These are phyloP conservation scores for Ctenopoma multispine DNA, from an alignment of 2,797 vertebrate genomes.

Conservation along the genomic window DNA sequence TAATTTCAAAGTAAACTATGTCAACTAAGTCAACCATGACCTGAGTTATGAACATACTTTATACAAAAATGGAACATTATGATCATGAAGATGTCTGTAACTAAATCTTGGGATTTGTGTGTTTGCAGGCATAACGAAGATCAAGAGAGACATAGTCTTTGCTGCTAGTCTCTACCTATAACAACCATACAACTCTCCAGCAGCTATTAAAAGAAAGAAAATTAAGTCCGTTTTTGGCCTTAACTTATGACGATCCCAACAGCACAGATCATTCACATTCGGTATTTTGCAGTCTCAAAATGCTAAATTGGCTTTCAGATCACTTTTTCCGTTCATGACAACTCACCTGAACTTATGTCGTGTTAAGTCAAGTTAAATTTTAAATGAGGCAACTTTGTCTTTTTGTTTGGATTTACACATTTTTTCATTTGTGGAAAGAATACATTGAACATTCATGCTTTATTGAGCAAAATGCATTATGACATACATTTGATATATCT, in stretches of 20 bases:
- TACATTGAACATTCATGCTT: conserved; percentile 26
- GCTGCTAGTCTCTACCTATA: conserved; percentile 98
- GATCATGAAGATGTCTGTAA: too few species aligned
- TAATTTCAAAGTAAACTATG: too few species aligned
- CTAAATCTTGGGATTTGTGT: too few species aligned
- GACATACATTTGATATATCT: conserved; percentile 7
- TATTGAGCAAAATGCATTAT: conserved; percentile 19
- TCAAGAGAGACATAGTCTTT: conserved; percentile 99
- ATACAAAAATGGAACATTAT: too few species aligned
- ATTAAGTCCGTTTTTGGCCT: neutral
- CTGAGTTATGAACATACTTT: too few species aligned
- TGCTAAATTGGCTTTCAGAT: neutral
- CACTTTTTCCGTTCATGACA: accelerated
- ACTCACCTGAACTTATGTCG: neutral
- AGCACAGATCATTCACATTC: too few species aligned
- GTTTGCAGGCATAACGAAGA: conserved; percentile 93
- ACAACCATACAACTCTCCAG: neutral
- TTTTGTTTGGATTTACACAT: neutral
- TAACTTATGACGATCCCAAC: neutral
- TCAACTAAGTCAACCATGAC: too few species aligned
- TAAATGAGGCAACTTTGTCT: too few species aligned
- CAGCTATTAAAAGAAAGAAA: neutral
- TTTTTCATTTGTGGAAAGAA: neutral
- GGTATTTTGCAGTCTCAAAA: neutral
- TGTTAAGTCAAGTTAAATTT: neutral